A percentile compares a stretch with the other conserved stretches of the same genome.
Evolutionary conservation across 2,113 vertebrate genomes (phyloP).

Genomic region (Saccopteryx bilineata): DNA sequence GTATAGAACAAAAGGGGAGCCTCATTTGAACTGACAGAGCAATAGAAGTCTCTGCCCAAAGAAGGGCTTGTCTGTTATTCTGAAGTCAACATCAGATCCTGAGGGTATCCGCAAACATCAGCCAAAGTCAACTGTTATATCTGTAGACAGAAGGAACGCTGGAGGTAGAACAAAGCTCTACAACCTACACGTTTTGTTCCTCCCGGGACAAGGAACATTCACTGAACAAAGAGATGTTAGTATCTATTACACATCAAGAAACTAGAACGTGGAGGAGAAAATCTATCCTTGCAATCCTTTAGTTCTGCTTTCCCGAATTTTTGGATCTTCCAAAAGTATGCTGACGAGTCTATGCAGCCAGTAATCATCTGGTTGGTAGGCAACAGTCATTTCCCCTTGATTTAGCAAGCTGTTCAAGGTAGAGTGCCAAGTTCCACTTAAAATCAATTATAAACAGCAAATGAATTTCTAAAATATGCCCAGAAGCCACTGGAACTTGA

Average conservation of each 20-base stretch:
- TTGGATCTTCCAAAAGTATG: background rate
- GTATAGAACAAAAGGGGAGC: slow-evolving; percentile 60
- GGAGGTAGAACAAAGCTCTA: background rate
- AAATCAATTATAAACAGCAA: slow-evolving; percentile 50
- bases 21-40: slow-evolving; percentile 66
- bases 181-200: background rate
- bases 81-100: slow-evolving; percentile 38
- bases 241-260: background rate
- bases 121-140: background rate
- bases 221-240: background rate
- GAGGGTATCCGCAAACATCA: slow-evolving; percentile 43
- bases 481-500: slow-evolving; percentile 4
- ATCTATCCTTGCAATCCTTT: slow-evolving; percentile 24
- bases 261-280: background rate
- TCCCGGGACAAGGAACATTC: slow-evolving; percentile 1
- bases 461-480: background rate
- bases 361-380: slow-evolving; percentile 53
- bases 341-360: background rate
- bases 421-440: slow-evolving; percentile 30
- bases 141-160: slow-evolving; percentile 12
- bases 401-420: slow-evolving; percentile 1
- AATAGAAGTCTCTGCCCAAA: slow-evolving; percentile 18
- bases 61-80: slow-evolving; percentile 38
- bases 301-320: background rate
- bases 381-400: slow-evolving; percentile 48